phyloP scores from a whole-genome alignment of 1,140 invertebrate species.

The Macrobrachium rosenbergii region DNA sequence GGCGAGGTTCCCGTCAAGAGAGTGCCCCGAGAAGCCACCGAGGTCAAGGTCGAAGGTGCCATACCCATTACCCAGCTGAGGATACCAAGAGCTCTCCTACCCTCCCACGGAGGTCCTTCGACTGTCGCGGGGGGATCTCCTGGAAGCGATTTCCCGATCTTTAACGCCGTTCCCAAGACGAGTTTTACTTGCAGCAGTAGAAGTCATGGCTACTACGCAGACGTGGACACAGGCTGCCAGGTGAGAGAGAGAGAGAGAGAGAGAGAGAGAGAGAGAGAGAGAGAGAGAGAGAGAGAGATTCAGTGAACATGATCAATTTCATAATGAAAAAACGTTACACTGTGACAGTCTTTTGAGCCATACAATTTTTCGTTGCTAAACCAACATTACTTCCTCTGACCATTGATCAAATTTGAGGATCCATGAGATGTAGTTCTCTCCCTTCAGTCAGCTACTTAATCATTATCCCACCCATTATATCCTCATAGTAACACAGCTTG shows the following conservation, averaged over 20 bases:
- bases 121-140: slow-evolving; percentile 73
- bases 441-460: no score
- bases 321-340: no score
- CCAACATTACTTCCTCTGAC: no score
- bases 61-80: slow-evolving; percentile 14
- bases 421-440: no score
- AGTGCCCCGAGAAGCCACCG: background rate
- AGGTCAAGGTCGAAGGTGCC: slow-evolving; percentile 43
- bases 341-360: no score
- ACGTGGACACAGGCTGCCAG: slow-evolving; percentile 88
- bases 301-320: background rate
- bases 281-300: background rate
- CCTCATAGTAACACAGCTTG: background rate
- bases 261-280: background rate
- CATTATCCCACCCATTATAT: no score
- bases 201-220: slow-evolving; percentile 88
- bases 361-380: no score
- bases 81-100: background rate
- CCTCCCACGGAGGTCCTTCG: no score
- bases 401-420: no score
- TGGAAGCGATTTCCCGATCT: slow-evolving; percentile 84
- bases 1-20: no score
- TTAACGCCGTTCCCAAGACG: slow-evolving; percentile 82
- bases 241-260: slow-evolving; percentile 70
- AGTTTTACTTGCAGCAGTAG: slow-evolving; percentile 83